A percentile compares a stretch with the other conserved stretches of the same genome.
Conservation (phyloP, 1,140 invertebrate species). For the Drosophila repletoides region DNA sequence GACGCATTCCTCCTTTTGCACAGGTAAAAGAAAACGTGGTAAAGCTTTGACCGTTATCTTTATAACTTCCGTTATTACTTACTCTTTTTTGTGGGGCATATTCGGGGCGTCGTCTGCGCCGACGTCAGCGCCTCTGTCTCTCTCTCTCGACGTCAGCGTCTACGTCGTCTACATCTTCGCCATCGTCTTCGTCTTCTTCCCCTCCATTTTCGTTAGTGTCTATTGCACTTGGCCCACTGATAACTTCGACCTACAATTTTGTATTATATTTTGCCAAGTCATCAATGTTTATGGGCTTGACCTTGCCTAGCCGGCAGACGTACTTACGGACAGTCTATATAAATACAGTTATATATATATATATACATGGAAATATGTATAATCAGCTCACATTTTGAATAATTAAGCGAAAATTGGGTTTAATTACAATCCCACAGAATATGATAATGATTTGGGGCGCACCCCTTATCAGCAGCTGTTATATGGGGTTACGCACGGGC, state of each 20-base stretch:
- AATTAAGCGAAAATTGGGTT: constrained; percentile 52
- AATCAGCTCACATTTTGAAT: constrained; percentile 58
- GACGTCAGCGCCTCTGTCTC: not conserved
- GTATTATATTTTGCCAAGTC: constrained; percentile 60
- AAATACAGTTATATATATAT: not conserved
- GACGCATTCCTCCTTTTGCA: not conserved
- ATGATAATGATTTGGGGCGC: not conserved
- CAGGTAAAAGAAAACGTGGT: constrained; percentile 46
- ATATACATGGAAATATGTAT: constrained; percentile 2
- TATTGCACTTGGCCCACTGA: constrained; percentile 32
- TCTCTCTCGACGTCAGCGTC: too few species aligned
- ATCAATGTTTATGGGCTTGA: constrained; percentile 78
- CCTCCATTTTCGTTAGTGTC: not conserved
- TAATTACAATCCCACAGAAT: constrained; percentile 9
- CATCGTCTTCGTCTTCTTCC: constrained; percentile 9
- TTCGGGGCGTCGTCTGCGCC: constrained; percentile 22
- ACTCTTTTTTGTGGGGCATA: constrained; percentile 12
- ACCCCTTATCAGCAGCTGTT: too few species aligned
- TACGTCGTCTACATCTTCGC: too few species aligned
- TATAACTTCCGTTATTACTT: constrained; percentile 53
- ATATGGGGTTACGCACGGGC: not conserved
- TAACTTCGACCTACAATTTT: constrained; percentile 43
- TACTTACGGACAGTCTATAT: constrained; percentile 21
- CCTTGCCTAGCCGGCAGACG: constrained; percentile 61
- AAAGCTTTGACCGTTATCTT: constrained; percentile 51